phyloP scores from a whole-genome alignment of 2,113 vertebrate species.

The Salvator merianae region DNA sequence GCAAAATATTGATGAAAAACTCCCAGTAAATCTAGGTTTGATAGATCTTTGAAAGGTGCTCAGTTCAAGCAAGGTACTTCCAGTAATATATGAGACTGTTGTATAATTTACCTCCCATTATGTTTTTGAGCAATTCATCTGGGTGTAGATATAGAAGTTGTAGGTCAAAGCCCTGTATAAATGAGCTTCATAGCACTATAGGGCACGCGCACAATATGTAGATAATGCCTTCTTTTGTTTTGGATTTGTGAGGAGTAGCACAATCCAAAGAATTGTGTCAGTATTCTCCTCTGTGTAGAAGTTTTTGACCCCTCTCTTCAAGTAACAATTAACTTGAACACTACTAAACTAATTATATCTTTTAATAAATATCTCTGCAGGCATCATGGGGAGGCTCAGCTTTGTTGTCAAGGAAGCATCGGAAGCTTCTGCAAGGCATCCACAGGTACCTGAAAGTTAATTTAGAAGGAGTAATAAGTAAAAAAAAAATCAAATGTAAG shows the following conservation, averaged over 20 bases:
- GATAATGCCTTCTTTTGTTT: neutral
- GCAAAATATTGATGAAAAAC: neutral
- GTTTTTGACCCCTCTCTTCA: neutral
- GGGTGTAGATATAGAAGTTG: neutral
- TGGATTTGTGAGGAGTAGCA: neutral
- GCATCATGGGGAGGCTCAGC: slow-evolving; percentile 88
- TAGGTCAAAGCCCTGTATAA: neutral
- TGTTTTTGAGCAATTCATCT: neutral
- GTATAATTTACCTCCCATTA: neutral
- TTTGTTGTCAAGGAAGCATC: slow-evolving; percentile 80
- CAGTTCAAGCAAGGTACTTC: neutral
- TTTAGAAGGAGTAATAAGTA: neutral
- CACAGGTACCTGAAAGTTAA: slow-evolving; percentile 73
- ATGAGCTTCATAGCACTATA: too few species aligned
- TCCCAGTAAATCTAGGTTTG: neutral
- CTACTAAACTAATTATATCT: slow-evolving; percentile 15
- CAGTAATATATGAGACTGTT: neutral
- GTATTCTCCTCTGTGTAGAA: neutral
- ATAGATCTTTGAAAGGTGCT: neutral
- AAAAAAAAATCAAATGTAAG: neutral
- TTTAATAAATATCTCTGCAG: slow-evolving; percentile 67
- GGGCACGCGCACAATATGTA: too few species aligned
- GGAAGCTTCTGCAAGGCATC: slow-evolving; percentile 78
- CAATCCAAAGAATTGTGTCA: neutral
- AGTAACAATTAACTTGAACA: neutral